Percentiles rank a stretch among this genome's conserved stretches.
phyloP scores from a whole-genome alignment of 2,888 invertebrate genomes.

The Cybosia mesomella region DNA sequence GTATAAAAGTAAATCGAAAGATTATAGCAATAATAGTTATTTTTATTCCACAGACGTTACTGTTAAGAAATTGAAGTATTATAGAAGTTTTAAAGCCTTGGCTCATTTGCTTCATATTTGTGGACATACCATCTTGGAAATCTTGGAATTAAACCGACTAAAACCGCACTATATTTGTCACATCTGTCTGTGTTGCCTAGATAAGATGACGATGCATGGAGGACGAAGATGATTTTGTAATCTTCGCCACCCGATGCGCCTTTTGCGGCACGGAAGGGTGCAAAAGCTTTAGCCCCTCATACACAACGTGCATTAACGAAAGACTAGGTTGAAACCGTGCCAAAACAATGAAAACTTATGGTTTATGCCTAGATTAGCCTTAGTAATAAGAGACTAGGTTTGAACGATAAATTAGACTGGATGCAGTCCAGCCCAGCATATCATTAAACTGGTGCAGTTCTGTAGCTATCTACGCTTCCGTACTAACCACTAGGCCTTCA shows the following conservation, averaged over 20 bases:
- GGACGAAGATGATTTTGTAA: neutral
- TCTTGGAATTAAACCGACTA: too few species aligned
- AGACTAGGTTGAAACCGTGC: neutral
- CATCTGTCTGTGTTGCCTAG: too few species aligned
- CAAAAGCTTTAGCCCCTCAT: neutral
- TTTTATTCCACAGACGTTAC: neutral
- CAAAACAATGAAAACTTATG: neutral
- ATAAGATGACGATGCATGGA: too few species aligned
- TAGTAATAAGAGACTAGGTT: neutral
- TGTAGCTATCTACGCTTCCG: too few species aligned
- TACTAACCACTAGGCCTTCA: too few species aligned
- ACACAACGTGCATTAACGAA: neutral
- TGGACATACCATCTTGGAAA: too few species aligned
- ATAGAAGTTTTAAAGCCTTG: neutral
- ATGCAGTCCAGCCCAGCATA: neutral
- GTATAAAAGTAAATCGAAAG: slow-evolving; percentile 31
- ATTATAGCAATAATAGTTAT: slow-evolving; percentile 11
- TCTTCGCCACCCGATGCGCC: neutral
- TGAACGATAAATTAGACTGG: neutral
- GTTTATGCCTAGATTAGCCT: neutral
- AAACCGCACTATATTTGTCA: too few species aligned
- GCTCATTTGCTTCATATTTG: too few species aligned
- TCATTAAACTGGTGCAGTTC: too few species aligned
- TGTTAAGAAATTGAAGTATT: neutral
- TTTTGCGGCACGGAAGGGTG: neutral